A percentile compares a stretch with the other conserved stretches of the same genome.
Conservation (phyloP, 2,113 vertebrate genomes). For the Ailurus styani region DNA sequence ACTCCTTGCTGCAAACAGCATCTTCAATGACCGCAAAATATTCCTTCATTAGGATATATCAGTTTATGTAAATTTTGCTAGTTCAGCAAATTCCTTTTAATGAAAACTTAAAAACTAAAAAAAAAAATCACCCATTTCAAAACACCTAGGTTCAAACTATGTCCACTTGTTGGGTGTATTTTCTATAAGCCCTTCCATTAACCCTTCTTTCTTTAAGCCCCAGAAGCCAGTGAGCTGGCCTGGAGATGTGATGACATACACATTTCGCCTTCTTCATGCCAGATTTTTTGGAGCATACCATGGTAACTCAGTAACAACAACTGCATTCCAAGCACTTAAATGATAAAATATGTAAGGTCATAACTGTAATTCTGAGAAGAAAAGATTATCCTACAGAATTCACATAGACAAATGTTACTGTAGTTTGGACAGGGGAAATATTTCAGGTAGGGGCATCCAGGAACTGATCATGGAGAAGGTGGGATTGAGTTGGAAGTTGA, state of each 20-base stretch:
- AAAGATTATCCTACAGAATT: neutral
- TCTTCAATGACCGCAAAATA: neutral
- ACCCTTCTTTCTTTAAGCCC: neutral
- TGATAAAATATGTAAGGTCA: neutral
- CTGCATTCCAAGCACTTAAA: neutral
- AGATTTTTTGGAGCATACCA: neutral
- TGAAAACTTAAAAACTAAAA: neutral
- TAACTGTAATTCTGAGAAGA: neutral
- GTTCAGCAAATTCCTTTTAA: neutral
- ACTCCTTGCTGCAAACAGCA: neutral
- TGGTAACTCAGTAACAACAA: neutral
- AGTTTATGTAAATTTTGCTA: neutral
- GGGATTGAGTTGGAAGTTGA: neutral
- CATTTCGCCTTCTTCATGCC: neutral
- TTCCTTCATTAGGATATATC: neutral
- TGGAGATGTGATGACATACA: neutral
- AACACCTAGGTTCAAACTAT: neutral
- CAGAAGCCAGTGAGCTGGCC: neutral
- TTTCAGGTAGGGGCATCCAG: neutral
- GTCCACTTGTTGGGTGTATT: neutral
- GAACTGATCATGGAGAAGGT: neutral
- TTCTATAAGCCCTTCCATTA: neutral
- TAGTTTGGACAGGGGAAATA: neutral
- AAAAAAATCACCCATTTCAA: neutral
- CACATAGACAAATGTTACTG: neutral